Conservation (phyloP, 2,888 invertebrate genomes). For the Harpagoxenus sublaevis region DNA sequence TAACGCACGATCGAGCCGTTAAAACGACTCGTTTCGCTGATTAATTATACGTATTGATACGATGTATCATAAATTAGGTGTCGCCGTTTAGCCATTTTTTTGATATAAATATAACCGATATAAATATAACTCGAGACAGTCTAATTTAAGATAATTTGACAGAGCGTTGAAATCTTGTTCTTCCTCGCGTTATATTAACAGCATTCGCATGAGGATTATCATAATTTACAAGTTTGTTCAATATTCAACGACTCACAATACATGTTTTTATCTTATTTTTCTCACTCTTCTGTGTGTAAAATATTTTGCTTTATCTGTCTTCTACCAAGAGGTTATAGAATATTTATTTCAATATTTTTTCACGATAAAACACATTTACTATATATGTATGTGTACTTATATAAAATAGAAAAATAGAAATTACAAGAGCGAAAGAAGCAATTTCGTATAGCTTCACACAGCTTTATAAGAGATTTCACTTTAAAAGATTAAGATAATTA, state of each 20-base stretch:
- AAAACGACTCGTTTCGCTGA: not conserved
- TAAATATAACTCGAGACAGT: not conserved
- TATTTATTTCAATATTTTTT: conserved; percentile 9
- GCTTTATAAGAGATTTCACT: not conserved
- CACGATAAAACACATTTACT: not conserved
- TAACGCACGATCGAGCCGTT: not conserved
- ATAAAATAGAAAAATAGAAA: not conserved
- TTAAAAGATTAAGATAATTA: conserved; percentile 2
- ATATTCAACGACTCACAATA: not conserved
- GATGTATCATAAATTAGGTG: not conserved
- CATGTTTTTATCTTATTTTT: conserved; percentile 1
- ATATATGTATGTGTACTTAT: not conserved
- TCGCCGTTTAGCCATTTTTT: not conserved
- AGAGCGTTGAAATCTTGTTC: not conserved
- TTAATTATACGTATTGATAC: not conserved
- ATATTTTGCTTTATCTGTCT: not conserved
- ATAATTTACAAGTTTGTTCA: not conserved
- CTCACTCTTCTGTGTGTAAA: not conserved
- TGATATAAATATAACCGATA: no score
- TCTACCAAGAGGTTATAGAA: not conserved
- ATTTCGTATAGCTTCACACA: not conserved
- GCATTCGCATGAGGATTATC: not conserved
- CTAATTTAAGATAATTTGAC: not conserved
- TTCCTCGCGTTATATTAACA: not conserved
- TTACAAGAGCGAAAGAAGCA: not conserved